Evolutionary conservation across 2,888 invertebrate species (phyloP), one percentile per base, ranked within the genome.

Genomic region (Dryadula phaetusa): DNA sequence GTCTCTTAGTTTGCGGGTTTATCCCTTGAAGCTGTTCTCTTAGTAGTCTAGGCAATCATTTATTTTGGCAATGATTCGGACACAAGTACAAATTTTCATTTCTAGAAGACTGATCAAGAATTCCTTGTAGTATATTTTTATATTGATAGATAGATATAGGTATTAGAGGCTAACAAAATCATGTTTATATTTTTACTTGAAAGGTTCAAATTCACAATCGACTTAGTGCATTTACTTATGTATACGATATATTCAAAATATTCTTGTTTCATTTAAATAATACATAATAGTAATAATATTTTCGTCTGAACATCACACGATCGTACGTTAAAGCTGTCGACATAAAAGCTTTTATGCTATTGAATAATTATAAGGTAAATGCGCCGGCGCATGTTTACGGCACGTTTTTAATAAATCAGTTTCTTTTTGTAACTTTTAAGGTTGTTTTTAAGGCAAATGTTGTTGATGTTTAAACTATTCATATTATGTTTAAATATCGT

Each of bases 301-400:
- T 32, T 63, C 16, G 14, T 54, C 53, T 42, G 22, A 20, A 20
- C 22, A 37, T 46, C n/a, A 16, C 25, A 56, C 34, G 25, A 8
- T 7, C 46, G 22, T 20, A 47, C 14, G 14, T 25, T 47, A 47
- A 49, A 65, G 49, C 58, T 25, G 34, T 47, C 37, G 25, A 22
- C 40, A 49, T 25, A 54, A 46, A 54, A 66, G 52, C 62, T 40
- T 34, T 34, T 16, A 32, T n/a, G 16, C 64, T 40, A 63, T 67
- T 56, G 47, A 62, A 67, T 67, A 56, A 67, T 62, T 63, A 63
- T 49, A 28, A 37, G n/a, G 40, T 47, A 49, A 67, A 67, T 67
- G 67, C 67, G 62, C 49, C 25, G 54, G 58, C 42, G 63, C 56
- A 63, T 40, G 37, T 52, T 44, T n/a, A 3, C 14, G 58, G 63